Evolutionary conservation across 2,113 vertebrate species (phyloP).

Genomic region (Dipodomys stephensi): DNA sequence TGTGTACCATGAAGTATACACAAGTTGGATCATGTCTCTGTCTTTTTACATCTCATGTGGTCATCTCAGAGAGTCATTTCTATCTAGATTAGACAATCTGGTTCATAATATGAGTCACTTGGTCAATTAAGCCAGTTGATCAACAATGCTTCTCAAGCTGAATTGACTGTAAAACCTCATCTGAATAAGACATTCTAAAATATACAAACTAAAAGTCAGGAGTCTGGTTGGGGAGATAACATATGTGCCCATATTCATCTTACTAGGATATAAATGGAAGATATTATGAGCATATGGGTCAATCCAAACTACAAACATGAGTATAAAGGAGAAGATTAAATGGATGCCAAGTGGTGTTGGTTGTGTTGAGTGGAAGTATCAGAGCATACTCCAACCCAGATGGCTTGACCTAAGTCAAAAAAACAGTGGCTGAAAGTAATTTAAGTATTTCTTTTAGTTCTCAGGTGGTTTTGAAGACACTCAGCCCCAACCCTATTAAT

Average conservation of each 20-base stretch:
- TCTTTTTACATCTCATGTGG: not conserved
- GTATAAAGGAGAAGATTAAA: not conserved
- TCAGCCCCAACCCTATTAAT: not conserved
- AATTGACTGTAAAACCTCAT: not conserved
- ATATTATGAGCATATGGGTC: not conserved
- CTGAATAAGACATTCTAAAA: not conserved
- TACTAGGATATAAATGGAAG: not conserved
- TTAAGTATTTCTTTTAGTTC: not conserved
- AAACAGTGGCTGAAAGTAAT: not conserved
- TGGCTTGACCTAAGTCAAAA: not conserved
- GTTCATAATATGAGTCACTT: not conserved
- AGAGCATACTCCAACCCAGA: not conserved
- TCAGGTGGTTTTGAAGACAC: not conserved
- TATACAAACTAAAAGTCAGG: not conserved
- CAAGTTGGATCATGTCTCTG: not conserved
- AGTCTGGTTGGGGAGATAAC: not conserved
- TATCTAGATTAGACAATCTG: not conserved
- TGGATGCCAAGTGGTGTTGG: not conserved
- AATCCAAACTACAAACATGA: not conserved
- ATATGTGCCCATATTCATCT: not conserved
- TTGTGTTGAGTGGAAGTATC: not conserved
- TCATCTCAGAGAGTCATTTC: not conserved
- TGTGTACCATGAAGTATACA: not conserved
- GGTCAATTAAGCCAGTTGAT: not conserved
- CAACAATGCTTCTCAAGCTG: not conserved